Evolutionary conservation across 2,797 vertebrate species (phyloP).

Genomic region (Pipistrellus pipistrellus): DNA sequence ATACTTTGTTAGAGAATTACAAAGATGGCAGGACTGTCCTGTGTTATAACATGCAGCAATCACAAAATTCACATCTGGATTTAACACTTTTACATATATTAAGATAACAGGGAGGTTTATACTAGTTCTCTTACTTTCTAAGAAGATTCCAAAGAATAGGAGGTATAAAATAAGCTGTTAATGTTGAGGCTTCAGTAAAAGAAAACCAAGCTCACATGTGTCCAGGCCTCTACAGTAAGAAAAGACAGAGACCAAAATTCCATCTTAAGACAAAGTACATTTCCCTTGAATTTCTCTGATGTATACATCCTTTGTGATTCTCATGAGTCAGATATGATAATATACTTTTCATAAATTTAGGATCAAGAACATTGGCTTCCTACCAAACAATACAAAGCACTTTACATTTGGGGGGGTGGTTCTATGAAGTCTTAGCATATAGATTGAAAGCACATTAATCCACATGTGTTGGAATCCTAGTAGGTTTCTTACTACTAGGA

Average conservation of each 20-base stretch:
- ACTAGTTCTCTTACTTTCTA: background rate
- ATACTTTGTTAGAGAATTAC: background rate
- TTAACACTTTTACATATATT: background rate
- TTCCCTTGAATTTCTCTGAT: background rate
- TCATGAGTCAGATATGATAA: constrained; percentile 1
- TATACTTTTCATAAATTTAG: constrained; percentile 30
- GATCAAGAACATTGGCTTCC: constrained; percentile 1
- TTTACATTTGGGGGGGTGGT: background rate
- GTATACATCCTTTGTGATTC: background rate
- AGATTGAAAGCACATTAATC: constrained; percentile 17
- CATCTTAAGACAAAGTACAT: constrained; percentile 32
- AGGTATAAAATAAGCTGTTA: background rate
- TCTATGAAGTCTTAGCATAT: background rate
- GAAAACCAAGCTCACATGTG: background rate
- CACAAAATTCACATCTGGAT: constrained; percentile 45
- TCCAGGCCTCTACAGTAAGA: background rate
- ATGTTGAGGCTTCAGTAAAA: background rate
- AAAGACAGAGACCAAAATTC: background rate
- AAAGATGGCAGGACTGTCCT: background rate
- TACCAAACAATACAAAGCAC: constrained; percentile 31
- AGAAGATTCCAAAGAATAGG: constrained; percentile 5
- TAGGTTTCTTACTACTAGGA: constrained; percentile 21
- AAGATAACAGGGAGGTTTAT: background rate
- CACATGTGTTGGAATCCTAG: background rate
- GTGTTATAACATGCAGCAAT: constrained; percentile 3